Evolutionary conservation across 2,888 invertebrate species (phyloP).

Genomic region (Deilephila elpenor): DNA sequence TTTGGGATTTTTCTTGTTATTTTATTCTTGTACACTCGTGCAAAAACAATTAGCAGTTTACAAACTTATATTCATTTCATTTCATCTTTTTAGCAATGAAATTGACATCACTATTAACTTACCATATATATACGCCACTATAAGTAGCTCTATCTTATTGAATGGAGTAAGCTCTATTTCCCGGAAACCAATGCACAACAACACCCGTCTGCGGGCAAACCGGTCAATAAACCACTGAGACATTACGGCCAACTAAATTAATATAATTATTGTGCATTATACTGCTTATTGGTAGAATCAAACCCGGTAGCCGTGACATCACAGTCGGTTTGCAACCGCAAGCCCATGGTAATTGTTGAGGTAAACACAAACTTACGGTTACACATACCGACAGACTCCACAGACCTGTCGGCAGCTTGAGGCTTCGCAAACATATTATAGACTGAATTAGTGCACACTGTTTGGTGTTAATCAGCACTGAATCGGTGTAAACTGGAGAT

Average conservation of each 20-base stretch:
- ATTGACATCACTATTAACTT: too few relatives aligned
- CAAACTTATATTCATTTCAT: too few relatives aligned
- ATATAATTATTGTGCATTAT: slow-evolving; percentile 14
- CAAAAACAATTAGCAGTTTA: too few relatives aligned
- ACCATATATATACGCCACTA: too few relatives aligned
- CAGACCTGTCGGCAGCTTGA: not conserved
- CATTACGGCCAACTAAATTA: not conserved
- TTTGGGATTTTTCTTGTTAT: too few relatives aligned
- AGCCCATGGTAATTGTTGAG: slow-evolving; percentile 23
- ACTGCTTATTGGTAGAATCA: slow-evolving; percentile 20
- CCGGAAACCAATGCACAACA: not conserved
- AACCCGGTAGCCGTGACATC: slow-evolving; percentile 9
- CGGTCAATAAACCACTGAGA: not conserved
- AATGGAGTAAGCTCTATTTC: not conserved
- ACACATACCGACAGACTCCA: slow-evolving; percentile 28
- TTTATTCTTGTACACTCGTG: too few relatives aligned
- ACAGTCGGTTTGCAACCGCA: slow-evolving; percentile 17
- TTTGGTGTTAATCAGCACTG: too few relatives aligned
- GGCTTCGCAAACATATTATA: slow-evolving; percentile 1
- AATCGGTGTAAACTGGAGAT: too few relatives aligned
- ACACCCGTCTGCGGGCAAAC: not conserved
- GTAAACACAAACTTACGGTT: slow-evolving; percentile 22
- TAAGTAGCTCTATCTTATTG: too few relatives aligned
- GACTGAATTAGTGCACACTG: not conserved
- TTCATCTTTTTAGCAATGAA: too few relatives aligned